Base-by-base conservation (phyloP, 2,113 vertebrate species). In the Lota lota region DNA sequence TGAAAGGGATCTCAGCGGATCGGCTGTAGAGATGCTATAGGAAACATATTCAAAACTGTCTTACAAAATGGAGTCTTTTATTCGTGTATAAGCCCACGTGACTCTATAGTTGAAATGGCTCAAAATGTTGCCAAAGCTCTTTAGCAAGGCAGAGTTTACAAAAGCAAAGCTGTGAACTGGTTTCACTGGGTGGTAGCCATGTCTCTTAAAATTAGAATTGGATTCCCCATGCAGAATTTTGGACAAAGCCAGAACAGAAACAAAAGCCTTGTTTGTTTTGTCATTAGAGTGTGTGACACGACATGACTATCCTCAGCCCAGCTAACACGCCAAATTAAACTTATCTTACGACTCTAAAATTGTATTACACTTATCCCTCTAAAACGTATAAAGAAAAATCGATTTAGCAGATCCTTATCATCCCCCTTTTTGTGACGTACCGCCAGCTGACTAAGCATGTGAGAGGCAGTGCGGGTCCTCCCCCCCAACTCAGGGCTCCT, bases 381-480 rank as follows among this genome's bases (percentile, higher is more conserved):
- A 21, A 20, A 33, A 58, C 19, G 21, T 66, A 24, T 20, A 61
- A 66, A 18, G 18, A 53, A 20, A 54, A 56, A 19, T 60, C 19
- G 40, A 17, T 51, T 40, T n/a, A 73, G 15, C 28, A 57, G 40
- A 56, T 66, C 0, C 20, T 67, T 64, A 71, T 75, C 18, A 21
- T 53, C 56, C 17, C 67, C 20, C 62, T 63, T 80, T 54, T 72
- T 47, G 3, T 47, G 40, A 47, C 10, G 40, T 51, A 79, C 62
- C 80, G 79, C 69, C 72, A 78, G 79, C 83, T 82, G 77, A 80
- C 70, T 77, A 54, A 83, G 77, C 81, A n/a, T 66, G 63, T 64
- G 50, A 65, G 75, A 70, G 69, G 63, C 74, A 78, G 73, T 72
- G 65, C 81, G 68, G 70, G 72, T 83, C 40, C 58, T 22, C 66